Percentiles rank a stretch among this genome's conserved stretches.
Conservation (phyloP, 2,888 invertebrate species). For the Amphipoea lucens region DNA sequence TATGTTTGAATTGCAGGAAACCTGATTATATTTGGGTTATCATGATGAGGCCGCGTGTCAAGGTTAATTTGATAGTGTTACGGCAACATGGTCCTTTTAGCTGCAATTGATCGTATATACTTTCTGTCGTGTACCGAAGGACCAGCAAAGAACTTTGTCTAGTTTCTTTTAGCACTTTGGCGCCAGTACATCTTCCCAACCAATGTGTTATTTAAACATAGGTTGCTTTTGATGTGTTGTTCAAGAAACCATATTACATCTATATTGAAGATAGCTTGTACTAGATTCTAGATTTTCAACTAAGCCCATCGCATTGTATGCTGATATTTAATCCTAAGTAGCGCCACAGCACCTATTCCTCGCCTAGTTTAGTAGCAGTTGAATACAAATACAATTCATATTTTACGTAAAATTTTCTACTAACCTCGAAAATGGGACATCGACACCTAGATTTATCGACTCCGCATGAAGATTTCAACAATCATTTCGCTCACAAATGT, state of each 20-base stretch:
- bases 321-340: not conserved
- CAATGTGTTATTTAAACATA: not conserved
- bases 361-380: not conserved
- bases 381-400: not conserved
- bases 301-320: too few relatives aligned
- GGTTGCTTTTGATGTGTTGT: not conserved
- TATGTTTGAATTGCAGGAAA: conserved; percentile 56
- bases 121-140: conserved; percentile 2
- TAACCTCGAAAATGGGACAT: conserved; percentile 24
- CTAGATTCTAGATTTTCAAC: not conserved
- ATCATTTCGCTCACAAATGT: conserved; percentile 60
- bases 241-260: not conserved
- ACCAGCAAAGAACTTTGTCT: not conserved
- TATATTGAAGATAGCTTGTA: not conserved
- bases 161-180: not conserved
- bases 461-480: conserved; percentile 59
- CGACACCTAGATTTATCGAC: conserved; percentile 34
- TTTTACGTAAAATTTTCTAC: not conserved
- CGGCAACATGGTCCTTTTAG: conserved; percentile 11
- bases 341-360: not conserved
- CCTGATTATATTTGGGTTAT: conserved; percentile 32
- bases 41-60: conserved; percentile 32
- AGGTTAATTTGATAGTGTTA: conserved; percentile 30
- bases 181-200: not conserved
- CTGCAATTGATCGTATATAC: not conserved